A percentile compares a stretch with the other conserved stretches of the same genome.
phyloP scores from a whole-genome alignment of 2,797 vertebrate genomes.

The Mormyrops attenuatus region DNA sequence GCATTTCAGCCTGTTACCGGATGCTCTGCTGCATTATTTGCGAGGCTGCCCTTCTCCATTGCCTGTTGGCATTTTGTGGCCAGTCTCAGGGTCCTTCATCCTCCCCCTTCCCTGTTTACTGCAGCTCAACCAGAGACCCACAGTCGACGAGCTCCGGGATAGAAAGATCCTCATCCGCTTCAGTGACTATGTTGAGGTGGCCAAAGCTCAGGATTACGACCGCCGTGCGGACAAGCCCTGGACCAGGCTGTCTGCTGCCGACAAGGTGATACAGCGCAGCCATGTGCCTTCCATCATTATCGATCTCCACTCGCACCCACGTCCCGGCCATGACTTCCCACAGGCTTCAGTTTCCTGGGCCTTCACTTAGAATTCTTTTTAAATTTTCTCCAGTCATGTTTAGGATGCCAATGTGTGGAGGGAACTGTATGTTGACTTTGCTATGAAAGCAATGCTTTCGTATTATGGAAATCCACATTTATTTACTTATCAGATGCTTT shows the following conservation, averaged over 20 bases:
- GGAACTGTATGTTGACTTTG: neutral
- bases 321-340: neutral
- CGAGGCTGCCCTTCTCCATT: neutral
- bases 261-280: conserved; percentile 71
- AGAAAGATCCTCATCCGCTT: conserved; percentile 97
- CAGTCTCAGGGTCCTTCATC: neutral
- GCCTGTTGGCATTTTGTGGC: neutral
- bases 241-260: conserved; percentile 91
- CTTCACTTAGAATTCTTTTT: neutral
- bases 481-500: neutral
- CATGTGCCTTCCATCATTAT: neutral
- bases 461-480: neutral
- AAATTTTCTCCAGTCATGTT: neutral
- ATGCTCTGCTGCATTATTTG: neutral
- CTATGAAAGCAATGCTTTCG: neutral
- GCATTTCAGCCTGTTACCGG: neutral
- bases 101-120: conserved; percentile 40
- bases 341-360: neutral
- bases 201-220: conserved; percentile 98
- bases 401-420: neutral
- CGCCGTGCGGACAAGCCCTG: conserved; percentile 92
- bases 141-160: conserved; percentile 91
- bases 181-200: conserved; percentile 98
- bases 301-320: neutral
- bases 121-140: conserved; percentile 93